Percentiles rank a stretch among this genome's conserved stretches.
Conservation (phyloP, 2,113 vertebrate species). For the Gavialis gangeticus region DNA sequence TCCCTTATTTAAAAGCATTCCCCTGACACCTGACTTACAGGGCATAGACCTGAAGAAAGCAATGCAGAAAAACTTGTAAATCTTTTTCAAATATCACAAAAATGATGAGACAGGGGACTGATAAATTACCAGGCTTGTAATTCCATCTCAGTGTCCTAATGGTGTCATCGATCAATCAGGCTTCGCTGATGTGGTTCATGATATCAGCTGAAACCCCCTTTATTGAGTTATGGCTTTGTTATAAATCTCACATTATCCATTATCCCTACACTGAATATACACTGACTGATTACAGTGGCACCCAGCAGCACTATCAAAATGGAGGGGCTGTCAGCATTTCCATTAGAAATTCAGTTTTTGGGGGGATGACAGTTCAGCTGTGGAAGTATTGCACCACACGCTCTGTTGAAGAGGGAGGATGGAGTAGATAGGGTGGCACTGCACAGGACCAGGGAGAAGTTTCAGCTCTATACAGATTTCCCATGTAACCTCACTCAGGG, state of each 20-base stretch:
- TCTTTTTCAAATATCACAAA: slow-evolving; percentile 50
- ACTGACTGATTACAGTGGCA: slow-evolving; percentile 21
- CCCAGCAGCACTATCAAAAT: not conserved
- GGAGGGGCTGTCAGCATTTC: not conserved
- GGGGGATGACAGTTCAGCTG: not conserved
- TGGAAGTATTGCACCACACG: not conserved
- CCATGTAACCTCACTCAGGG: not conserved
- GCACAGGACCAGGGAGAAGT: not conserved
- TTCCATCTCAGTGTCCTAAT: slow-evolving; percentile 62
- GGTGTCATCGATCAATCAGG: slow-evolving; percentile 70
- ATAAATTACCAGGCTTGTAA: slow-evolving; percentile 56
- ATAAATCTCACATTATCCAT: slow-evolving; percentile 50
- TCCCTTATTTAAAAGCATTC: slow-evolving; percentile 53
- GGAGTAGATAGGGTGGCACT: not conserved
- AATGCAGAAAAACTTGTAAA: slow-evolving; percentile 8
- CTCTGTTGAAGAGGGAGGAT: not conserved
- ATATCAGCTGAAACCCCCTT: slow-evolving; percentile 10
- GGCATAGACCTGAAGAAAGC: not conserved
- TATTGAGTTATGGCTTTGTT: slow-evolving; percentile 64
- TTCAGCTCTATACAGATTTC: not conserved
- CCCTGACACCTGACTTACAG: slow-evolving; percentile 48
- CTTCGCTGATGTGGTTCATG: slow-evolving; percentile 7
- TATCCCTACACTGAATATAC: slow-evolving; percentile 28
- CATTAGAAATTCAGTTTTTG: not conserved
- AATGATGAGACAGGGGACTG: not conserved